Base-by-base conservation (phyloP, 2,888 invertebrate genomes). In the Timema cristinae region DNA sequence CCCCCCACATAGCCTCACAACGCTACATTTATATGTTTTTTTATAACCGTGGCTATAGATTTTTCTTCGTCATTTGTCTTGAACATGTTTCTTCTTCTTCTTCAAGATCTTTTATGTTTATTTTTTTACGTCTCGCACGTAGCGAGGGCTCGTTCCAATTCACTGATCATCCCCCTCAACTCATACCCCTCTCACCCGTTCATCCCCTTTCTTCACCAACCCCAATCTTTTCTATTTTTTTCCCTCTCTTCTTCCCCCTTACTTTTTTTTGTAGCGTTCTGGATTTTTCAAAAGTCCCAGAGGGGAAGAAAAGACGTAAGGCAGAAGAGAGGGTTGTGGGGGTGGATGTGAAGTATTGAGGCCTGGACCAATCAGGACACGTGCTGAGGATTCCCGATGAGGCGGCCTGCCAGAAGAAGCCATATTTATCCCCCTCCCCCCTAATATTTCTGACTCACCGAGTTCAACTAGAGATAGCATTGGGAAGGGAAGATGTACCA, bases 241-340 rank as follows among this genome's bases (percentile, higher is more conserved):
- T 68, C 49, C 68, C 68, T 54, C 47, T 50, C 52, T 59, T 51
- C 71, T 48, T 67, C 52, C 68, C 69, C 54, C 54, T 49, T 49
- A n/a, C 71, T 51, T 48, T 56, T 52, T 51, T 69, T 59, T 72
- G 61, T 69, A 56, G 69, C 70, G 72, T 68, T 70, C 69, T 67
- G 72, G 73, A 73, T 70, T 74, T 74, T 74, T 72, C 67, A 74
- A 73, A 73, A 71, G 71, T 71, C 72, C 71, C 73, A 15, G 51
- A 67, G 54, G 73, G 52, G 70, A 59, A 68, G 72, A 72, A 67
- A 13, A 59, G 11, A 50, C 54, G 15, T 50, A 51, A 63, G 68
- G 69, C 52, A 67, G 54, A 71, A 50, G 71, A 59, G 49, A 70
- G 70, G n/a, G 59, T 11, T 16, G 16, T 48, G 71, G 59, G 66